A percentile compares a stretch with the other conserved stretches of the same genome.
Conservation (phyloP, 2,888 invertebrate genomes). For the Halocaridina rubra region DNA sequence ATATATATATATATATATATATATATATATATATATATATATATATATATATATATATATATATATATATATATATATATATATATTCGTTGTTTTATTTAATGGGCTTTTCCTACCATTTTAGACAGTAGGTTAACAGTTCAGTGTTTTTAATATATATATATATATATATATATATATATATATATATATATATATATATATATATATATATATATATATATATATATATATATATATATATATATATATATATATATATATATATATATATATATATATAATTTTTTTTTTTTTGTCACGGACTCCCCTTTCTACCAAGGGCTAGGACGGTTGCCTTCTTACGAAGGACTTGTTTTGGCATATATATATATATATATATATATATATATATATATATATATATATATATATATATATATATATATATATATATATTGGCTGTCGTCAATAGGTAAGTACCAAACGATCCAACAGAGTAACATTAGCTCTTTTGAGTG, state of each 20-base stretch:
- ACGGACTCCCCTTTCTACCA: no score
- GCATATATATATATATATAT: no score
- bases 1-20: not conserved
- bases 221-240: conserved; percentile 29
- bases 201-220: conserved; percentile 20
- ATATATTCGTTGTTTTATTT: not conserved
- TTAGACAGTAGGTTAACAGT: not conserved
- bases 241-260: not conserved
- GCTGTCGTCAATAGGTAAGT: no score
- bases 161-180: conserved; percentile 27
- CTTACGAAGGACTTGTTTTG: no score
- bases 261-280: not conserved
- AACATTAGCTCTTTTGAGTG: no score
- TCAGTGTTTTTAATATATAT: not conserved
- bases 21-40: not conserved
- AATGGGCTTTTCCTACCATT: no score
- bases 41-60: not conserved
- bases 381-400: no score
- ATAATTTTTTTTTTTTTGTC: no score
- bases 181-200: conserved; percentile 27
- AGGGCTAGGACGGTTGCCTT: no score
- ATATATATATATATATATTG: no score
- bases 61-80: not conserved
- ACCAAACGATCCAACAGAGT: not conserved
- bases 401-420: no score